Evolutionary conservation across 30 jellyfish, hydroid and myxozoan species (phyloP), one percentile per base, ranked within the genome.

Genomic region (Nemopilema nomurai): DNA sequence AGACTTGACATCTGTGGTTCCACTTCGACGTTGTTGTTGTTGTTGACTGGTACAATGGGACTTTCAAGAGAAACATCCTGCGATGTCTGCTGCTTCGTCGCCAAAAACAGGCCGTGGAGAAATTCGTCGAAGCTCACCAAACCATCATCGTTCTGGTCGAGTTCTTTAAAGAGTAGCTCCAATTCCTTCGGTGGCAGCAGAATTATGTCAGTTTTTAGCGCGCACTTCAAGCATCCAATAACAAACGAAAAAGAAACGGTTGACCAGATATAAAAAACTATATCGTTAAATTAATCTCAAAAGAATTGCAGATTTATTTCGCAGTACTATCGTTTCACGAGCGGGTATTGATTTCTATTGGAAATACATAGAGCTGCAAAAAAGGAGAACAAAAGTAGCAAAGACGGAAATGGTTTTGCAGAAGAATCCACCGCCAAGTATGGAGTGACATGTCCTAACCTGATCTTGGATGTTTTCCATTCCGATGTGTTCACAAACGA

Each of bases 401-500:
- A 17, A 64, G 32, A 64, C n/a, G n/a, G n/a, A n/a, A n/a, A n/a
- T n/a, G n/a, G n/a, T n/a, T n/a, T n/a, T n/a, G n/a, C n/a, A n/a
- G n/a, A n/a, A n/a, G n/a, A n/a, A n/a, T n/a, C n/a, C n/a, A n/a
- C n/a, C n/a, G n/a, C n/a, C 13, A 41, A 3, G 57, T 13, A 13
- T 6, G 9, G 57, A 41, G 13, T 41, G 6, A 41, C 6, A 3
- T 41, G 13, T 41, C 30, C 24, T 32, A 25, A 88, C 96, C 96
- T 88, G 90, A 62, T 88, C 95, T 67, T 75, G 88, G 4, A 93
- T 75, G 21, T 85, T 87, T 29, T 83, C 98, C 98, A 93, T 93
- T 8, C 98, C 98, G 65, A 93, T 93, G 62, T 89, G 96, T 26
- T 93, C 97, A 76, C 98, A 93, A 53, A 93, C 98, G 57, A 91